These are phyloP conservation scores for Heliconius hortense DNA, from an alignment of 2,888 invertebrate genomes.

Conservation along the genomic window DNA sequence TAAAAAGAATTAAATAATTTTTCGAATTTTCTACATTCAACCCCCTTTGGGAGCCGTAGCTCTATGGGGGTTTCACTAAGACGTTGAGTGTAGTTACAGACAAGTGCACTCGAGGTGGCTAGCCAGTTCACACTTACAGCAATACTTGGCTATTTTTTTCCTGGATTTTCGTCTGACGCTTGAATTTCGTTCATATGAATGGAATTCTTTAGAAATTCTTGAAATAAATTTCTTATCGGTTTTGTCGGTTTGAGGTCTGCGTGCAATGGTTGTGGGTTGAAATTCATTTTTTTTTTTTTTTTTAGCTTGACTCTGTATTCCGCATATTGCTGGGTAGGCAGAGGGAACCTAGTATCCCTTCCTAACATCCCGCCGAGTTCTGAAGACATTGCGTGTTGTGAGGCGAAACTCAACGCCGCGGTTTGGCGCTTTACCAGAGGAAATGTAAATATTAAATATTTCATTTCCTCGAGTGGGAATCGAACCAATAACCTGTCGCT, in stretches of 20 bases:
- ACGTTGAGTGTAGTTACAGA: conserved; percentile 30
- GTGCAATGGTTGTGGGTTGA: too few relatives aligned
- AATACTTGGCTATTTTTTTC: conserved; percentile 2
- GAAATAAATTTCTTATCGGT: background rate
- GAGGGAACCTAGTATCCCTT: too few relatives aligned
- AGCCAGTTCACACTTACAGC: conserved; percentile 22
- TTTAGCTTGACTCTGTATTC: background rate
- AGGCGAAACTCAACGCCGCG: too few relatives aligned
- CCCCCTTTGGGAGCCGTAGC: background rate
- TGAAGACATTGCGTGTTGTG: too few relatives aligned
- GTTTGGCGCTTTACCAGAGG: too few relatives aligned
- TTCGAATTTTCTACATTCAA: background rate
- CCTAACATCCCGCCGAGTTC: too few relatives aligned
- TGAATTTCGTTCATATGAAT: background rate
- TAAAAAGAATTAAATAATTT: background rate
- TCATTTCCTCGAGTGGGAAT: too few relatives aligned
- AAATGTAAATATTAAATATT: too few relatives aligned
- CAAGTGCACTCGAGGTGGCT: conserved; percentile 29
- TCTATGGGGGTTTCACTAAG: conserved; percentile 10
- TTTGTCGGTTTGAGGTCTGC: background rate
- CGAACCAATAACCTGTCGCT: too few relatives aligned
- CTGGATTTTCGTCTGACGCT: background rate
- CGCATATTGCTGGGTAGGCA: too few relatives aligned
- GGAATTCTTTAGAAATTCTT: background rate
- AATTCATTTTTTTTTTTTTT: background rate